phyloP scores from a whole-genome alignment of 2,113 vertebrate species.

The Gallinago media region DNA sequence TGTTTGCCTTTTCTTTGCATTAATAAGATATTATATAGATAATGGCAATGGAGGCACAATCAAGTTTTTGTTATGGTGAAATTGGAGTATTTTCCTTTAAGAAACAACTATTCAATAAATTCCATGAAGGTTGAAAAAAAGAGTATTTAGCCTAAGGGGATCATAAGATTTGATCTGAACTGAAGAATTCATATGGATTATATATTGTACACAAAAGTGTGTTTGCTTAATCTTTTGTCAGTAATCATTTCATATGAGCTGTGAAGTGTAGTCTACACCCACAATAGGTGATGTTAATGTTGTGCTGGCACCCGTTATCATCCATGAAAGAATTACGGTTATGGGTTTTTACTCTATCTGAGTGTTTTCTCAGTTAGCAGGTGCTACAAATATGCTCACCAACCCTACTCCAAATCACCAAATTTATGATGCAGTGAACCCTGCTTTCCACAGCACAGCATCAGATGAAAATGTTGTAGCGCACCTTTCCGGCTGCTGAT shows the following conservation, averaged over 20 bases:
- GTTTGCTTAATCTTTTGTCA: background rate
- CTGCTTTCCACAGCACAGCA: background rate
- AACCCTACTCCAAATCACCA: background rate
- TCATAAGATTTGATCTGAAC: background rate
- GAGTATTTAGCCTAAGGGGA: background rate
- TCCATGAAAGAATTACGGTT: background rate
- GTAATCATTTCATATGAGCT: background rate
- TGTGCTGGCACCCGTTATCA: background rate
- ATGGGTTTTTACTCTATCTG: background rate
- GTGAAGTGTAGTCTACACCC: background rate
- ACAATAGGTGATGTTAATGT: background rate
- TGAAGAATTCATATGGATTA: background rate
- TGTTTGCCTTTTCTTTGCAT: background rate
- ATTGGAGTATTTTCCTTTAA: background rate
- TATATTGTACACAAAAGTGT: background rate
- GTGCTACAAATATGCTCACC: background rate
- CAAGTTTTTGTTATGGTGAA: background rate
- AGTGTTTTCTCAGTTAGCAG: background rate
- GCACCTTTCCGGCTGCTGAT: background rate
- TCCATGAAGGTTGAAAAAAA: background rate
- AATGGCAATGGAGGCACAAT: background rate
- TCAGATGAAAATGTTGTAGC: background rate
- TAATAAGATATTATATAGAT: background rate
- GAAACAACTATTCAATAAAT: background rate
- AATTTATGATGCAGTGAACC: background rate